Percentiles rank a stretch among this genome's conserved stretches.
phyloP scores from a whole-genome alignment of 2,888 invertebrate genomes.

The Philopedon plagiatum region DNA sequence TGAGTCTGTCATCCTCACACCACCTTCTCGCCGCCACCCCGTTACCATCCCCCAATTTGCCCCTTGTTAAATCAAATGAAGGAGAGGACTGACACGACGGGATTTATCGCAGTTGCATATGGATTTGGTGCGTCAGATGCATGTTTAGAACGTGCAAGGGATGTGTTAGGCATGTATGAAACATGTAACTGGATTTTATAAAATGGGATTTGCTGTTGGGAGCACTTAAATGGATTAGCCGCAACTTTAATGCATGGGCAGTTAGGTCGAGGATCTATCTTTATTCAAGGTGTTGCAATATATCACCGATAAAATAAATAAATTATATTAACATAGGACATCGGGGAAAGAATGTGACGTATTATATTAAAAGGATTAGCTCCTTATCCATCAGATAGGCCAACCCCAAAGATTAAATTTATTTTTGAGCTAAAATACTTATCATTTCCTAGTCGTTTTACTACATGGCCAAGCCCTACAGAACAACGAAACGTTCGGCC shows the following conservation, averaged over 20 bases:
- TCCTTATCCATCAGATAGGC: too few relatives aligned
- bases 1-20: conserved; percentile 17
- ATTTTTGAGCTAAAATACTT: too few relatives aligned
- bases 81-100: conserved; percentile 14
- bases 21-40: background rate
- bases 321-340: too few relatives aligned
- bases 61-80: conserved; percentile 22
- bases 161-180: background rate
- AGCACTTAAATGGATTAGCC: background rate
- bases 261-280: too few relatives aligned
- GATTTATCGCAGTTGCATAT: conserved; percentile 25
- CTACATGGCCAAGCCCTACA: too few relatives aligned
- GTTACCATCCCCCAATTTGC: background rate
- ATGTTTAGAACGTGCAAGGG: background rate
- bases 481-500: too few relatives aligned
- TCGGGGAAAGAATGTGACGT: too few relatives aligned
- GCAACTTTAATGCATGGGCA: background rate
- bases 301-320: too few relatives aligned
- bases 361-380: too few relatives aligned
- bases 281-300: too few relatives aligned
- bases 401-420: too few relatives aligned
- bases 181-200: background rate
- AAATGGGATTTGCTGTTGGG: background rate
- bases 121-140: background rate
- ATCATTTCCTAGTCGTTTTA: too few relatives aligned